These are phyloP conservation scores for Catharus ustulatus DNA, from an alignment of 2,797 vertebrate species.

Conservation along the genomic window DNA sequence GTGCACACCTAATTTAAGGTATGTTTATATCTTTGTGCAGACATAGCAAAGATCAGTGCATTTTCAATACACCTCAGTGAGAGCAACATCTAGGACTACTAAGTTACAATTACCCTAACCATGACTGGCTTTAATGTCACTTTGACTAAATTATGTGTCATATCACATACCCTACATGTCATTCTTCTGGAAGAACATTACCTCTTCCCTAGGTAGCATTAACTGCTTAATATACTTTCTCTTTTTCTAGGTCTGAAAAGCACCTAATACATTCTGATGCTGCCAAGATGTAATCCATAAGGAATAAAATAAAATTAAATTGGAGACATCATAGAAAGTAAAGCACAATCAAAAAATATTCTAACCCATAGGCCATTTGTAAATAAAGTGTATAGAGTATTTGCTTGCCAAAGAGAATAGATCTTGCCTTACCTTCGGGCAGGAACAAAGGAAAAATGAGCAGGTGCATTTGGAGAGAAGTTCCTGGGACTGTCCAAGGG, in stretches of 20 bases:
- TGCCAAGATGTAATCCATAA: background rate
- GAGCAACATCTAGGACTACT: background rate
- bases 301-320: background rate
- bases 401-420: background rate
- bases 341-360: background rate
- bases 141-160: background rate
- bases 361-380: background rate
- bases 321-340: background rate
- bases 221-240: background rate
- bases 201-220: background rate
- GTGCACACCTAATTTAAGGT: background rate
- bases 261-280: background rate
- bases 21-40: background rate
- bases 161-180: background rate
- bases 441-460: conserved; percentile 95
- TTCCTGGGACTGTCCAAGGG: conserved; percentile 95
- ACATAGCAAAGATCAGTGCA: background rate
- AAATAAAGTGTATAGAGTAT: background rate
- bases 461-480: conserved; percentile 94
- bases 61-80: background rate
- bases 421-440: conserved; percentile 89
- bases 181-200: background rate
- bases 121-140: background rate
- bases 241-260: background rate
- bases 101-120: background rate